Base-by-base conservation (phyloP, 2,888 invertebrate species). In the Ashinkailepas kermadecensis region DNA sequence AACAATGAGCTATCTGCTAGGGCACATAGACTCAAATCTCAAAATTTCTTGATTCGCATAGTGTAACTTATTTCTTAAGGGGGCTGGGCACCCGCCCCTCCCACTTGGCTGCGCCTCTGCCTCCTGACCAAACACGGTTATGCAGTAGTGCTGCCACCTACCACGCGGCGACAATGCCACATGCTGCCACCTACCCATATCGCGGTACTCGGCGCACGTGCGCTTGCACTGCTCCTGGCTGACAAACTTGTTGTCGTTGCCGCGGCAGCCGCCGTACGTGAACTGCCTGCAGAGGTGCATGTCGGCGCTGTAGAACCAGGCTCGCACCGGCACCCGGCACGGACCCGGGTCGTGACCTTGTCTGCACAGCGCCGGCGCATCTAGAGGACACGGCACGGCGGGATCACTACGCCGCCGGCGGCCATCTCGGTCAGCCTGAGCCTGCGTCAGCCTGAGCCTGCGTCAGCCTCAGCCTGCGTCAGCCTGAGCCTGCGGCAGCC, bases 211-310 rank as follows among this genome's bases (percentile, higher is more conserved):
- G 4, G 21, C 79, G 18, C 96, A 96, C 18, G 91, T 90, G 81
- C 90, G 87, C 86, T 92, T 91, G 86, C 96, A 97, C 80, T 93
- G 91, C 84, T 94, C 93, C 74, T 91, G 88, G 0, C 91, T 92
- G 84, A 93, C 92, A 87, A 96, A 97, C 86, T 93, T 92, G 87
- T 97, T 97, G 83, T 91, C 92, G 86, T 97, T 97, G 70, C 97
- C 96, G 84, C 91, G 93, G 88, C 96, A 97, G 88, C 96, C 96
- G 84, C 91, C 91, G 89, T 93, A 96, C 86, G 92, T 91, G 89
- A 97, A 96, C 82, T 91, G 90, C 84, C 91, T 88, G 88, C 96
- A 97, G 86, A 91, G 91, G 85, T 90, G 92, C 85, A 89, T 89
- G 81, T 89, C 89, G 84, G 91, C 90, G 88, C 92, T 92, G 88